Evolutionary conservation across 2,797 vertebrate genomes (phyloP), one percentile per base, ranked within the genome.

Genomic region (Xenopus petersii): DNA sequence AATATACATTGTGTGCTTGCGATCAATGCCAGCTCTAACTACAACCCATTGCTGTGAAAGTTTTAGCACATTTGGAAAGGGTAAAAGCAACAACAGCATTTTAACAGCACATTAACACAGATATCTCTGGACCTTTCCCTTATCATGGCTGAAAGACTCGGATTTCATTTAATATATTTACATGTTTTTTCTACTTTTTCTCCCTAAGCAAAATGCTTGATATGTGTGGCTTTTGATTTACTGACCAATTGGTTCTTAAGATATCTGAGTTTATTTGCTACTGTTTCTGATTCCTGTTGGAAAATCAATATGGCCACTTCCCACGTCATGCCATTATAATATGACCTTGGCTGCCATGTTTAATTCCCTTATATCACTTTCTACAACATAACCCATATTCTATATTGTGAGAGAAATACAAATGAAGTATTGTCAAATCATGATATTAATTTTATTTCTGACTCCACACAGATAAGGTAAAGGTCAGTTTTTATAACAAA

Each of bases 171-270:
- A 7, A 42, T 42, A 42, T 42, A 42, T 42, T 42, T 42, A 5
- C 6, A 42, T 42, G 36, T 42, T 42, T 9, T 42, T 42, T 42
- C 5, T 36, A 3, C 6, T 42, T 9, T 9, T 42, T 42, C 36
- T 5, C 4, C 4, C 6, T 7, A 5, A 42, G 36, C 55, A 9
- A 56, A 56, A 56, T 5, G 16, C 15, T 9, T 21, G 16, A 21
- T 56, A 1, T 51, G 16, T 72, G 16, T 16, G 17, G 46, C 15
- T 17, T 36, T 30, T n/a, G 49, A 12, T 51, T 51, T 51, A 51
- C 49, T 51, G 49, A 30, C 21, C 16, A 80, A 80, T 62, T 67
- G 76, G 15, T 65, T 77, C 24, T 15, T 64, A 10, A 80, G 69
- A 67, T 64, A 60, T 0, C 0, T 36, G 26, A 10, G 12, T 56